phyloP scores from a whole-genome alignment of 2,797 vertebrate genomes.

The Avahi laniger region DNA sequence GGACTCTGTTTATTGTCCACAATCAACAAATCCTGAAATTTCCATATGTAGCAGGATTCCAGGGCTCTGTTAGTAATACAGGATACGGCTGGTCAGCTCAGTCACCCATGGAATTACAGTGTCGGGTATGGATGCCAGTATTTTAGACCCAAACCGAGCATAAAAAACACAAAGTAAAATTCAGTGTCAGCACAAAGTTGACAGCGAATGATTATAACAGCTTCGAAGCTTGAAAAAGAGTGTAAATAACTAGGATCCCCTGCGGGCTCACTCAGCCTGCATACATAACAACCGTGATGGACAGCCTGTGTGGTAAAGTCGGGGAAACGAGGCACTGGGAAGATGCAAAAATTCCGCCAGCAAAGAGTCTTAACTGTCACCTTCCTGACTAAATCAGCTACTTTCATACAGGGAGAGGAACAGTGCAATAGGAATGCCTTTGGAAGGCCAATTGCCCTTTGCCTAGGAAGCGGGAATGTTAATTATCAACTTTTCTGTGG shows the following conservation, averaged over 20 bases:
- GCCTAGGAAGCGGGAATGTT: slow-evolving; percentile 74
- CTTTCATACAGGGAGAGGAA: slow-evolving; percentile 80
- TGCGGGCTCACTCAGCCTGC: slow-evolving; percentile 89
- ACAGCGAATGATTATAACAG: slow-evolving; percentile 94
- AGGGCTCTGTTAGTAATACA: slow-evolving; percentile 81
- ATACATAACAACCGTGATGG: slow-evolving; percentile 90
- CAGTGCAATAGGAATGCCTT: slow-evolving; percentile 68
- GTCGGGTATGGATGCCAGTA: slow-evolving; percentile 85
- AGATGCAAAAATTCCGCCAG: slow-evolving; percentile 86
- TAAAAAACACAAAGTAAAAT: slow-evolving; percentile 91
- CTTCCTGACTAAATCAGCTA: slow-evolving; percentile 87
- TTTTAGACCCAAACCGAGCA: slow-evolving; percentile 88
- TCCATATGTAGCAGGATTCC: slow-evolving; percentile 84
- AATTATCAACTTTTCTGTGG: slow-evolving; percentile 62
- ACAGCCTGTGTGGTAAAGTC: slow-evolving; percentile 86
- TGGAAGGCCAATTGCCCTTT: slow-evolving; percentile 69
- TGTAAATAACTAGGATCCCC: slow-evolving; percentile 98
- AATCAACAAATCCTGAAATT: slow-evolving; percentile 85
- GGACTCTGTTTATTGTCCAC: slow-evolving; percentile 84
- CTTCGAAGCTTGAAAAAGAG: slow-evolving; percentile 93
- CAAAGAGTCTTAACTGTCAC: slow-evolving; percentile 88
- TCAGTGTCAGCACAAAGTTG: slow-evolving; percentile 93
- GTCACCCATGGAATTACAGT: slow-evolving; percentile 87
- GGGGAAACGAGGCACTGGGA: slow-evolving; percentile 81
- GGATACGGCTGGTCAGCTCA: slow-evolving; percentile 84